Percentiles rank a stretch among this genome's conserved stretches.
These are phyloP conservation scores for Ophonus ardosiacus DNA, from an alignment of 2,888 invertebrate species.

Conservation along the genomic window DNA sequence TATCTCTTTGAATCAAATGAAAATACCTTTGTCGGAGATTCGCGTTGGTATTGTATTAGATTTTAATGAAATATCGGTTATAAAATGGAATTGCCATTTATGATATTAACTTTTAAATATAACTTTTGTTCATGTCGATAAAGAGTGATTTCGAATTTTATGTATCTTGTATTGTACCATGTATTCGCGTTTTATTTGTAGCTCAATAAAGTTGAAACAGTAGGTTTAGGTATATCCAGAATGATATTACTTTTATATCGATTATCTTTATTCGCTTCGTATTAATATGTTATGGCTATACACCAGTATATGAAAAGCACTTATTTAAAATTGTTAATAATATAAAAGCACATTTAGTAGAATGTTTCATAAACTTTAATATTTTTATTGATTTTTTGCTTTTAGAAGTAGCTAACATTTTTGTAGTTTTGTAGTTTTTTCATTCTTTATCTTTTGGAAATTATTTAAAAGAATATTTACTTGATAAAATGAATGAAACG, in stretches of 20 bases:
- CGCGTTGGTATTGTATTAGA: slow-evolving; percentile 9
- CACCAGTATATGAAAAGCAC: not conserved
- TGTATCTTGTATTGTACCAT: not conserved
- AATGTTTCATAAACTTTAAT: not conserved
- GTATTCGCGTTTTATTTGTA: slow-evolving; percentile 13
- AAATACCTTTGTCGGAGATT: slow-evolving; percentile 10
- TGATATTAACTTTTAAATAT: slow-evolving; percentile 12
- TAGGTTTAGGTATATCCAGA: not conserved
- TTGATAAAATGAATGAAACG: not conserved
- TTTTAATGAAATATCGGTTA: slow-evolving; percentile 25
- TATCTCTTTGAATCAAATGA: slow-evolving; percentile 32
- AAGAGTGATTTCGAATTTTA: slow-evolving; percentile 14
- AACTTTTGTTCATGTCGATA: slow-evolving; percentile 3
- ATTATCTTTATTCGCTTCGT: not conserved
- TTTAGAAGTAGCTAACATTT: not conserved
- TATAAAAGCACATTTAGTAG: not conserved
- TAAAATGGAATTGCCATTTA: slow-evolving; percentile 16
- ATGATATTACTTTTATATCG: slow-evolving; percentile 30
- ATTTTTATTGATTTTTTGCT: not conserved
- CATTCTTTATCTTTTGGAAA: not conserved
- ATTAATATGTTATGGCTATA: slow-evolving; percentile 13
- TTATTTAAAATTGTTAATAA: slow-evolving; percentile 17
- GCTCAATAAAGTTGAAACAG: slow-evolving; percentile 22
- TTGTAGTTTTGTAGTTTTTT: not conserved
- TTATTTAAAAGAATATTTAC: not conserved